Conservation (phyloP, 2,888 invertebrate genomes). For the Parnassius apollo region DNA sequence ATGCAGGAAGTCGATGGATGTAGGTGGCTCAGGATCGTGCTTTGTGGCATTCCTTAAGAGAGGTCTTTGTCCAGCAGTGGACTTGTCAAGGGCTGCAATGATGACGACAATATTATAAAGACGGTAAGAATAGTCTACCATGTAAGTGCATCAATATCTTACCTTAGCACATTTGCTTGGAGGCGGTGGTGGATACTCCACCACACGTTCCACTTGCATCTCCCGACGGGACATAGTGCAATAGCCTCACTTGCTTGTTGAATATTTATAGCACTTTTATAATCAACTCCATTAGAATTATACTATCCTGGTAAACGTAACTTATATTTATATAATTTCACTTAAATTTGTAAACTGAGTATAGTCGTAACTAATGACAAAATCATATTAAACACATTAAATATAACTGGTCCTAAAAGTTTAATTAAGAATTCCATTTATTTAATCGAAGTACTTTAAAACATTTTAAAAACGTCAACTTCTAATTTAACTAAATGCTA, state of each 20-base stretch:
- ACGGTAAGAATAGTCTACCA: not conserved
- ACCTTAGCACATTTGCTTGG: slow-evolving; percentile 75
- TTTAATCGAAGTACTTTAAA: no score
- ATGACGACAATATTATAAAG: not conserved
- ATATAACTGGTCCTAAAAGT: not conserved
- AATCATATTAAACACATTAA: not conserved
- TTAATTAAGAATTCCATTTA: not conserved
- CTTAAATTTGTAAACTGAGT: not conserved
- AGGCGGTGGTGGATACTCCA: slow-evolving; percentile 57
- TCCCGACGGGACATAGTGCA: slow-evolving; percentile 61
- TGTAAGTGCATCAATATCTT: not conserved
- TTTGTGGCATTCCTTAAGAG: no score
- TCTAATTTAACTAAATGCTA: no score
- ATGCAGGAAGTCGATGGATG: no score
- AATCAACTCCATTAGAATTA: not conserved
- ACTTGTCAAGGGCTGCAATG: no score
- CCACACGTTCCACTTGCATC: slow-evolving; percentile 44
- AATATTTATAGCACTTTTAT: not conserved
- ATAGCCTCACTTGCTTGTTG: not conserved
- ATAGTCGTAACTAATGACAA: not conserved
- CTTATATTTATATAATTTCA: no score
- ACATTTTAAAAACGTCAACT: no score
- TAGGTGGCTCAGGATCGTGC: no score
- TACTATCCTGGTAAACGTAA: no score
- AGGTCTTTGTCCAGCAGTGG: no score